Percentiles rank a stretch among this genome's conserved stretches.
Evolutionary conservation across 2,113 vertebrate species (phyloP).

Genomic region (Rafetus swinhoei): DNA sequence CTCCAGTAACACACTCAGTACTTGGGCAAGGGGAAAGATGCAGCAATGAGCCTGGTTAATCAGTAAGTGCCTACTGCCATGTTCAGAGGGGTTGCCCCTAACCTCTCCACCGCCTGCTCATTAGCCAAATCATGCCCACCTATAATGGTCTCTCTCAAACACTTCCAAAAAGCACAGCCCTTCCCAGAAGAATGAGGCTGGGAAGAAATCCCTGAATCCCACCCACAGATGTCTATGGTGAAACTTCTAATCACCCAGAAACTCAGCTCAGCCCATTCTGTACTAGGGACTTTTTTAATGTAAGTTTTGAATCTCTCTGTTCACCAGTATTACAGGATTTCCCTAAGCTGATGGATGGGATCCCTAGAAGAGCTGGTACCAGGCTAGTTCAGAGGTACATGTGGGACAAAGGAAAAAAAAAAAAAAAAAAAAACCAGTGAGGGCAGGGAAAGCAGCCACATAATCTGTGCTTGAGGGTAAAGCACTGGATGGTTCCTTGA

Average conservation of each 20-base stretch:
- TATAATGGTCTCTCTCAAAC: neutral
- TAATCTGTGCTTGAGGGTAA: neutral
- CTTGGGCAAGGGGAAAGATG: slow-evolving; percentile 32
- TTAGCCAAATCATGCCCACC: neutral
- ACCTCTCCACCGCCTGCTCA: neutral
- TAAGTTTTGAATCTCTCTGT: neutral
- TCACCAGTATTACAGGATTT: neutral
- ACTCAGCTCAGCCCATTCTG: neutral
- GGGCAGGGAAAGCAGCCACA: neutral
- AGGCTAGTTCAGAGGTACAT: neutral
- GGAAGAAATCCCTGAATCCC: fast-evolving
- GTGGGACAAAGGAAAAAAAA: neutral
- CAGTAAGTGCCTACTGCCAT: neutral
- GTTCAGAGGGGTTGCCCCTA: neutral
- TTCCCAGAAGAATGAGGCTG: neutral
- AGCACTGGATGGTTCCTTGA: neutral
- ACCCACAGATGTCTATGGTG: neutral
- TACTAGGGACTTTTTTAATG: neutral
- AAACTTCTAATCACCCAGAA: neutral
- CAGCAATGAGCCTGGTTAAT: neutral
- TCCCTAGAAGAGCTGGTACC: neutral
- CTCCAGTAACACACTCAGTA: slow-evolving; percentile 4
- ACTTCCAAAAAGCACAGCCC: neutral
- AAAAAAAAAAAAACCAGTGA: neutral
- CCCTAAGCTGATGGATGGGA: neutral